A percentile compares a stretch with the other conserved stretches of the same genome.
Evolutionary conservation across 2,888 invertebrate species (phyloP).

Genomic region (Tuta absoluta): DNA sequence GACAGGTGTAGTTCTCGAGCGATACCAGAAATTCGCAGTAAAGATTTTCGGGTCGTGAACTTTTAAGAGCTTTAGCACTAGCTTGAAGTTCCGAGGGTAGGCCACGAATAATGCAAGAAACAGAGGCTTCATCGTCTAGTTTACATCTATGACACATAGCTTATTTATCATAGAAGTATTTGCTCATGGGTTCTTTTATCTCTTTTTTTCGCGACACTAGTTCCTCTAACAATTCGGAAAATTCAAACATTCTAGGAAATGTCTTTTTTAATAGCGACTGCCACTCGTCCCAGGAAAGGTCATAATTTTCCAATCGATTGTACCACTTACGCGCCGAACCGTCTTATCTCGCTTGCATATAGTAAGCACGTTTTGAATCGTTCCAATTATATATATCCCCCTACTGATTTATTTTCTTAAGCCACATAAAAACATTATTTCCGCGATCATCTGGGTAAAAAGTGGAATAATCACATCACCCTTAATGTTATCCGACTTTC

Average conservation of each 20-base stretch:
- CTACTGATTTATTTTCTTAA: background rate
- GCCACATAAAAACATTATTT: background rate
- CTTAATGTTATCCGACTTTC: background rate
- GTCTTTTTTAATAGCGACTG: background rate
- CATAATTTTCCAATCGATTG: constrained; percentile 1
- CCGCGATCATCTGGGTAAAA: background rate
- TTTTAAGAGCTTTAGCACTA: background rate
- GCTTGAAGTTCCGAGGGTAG: background rate
- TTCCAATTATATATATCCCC: background rate
- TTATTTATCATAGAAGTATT: background rate
- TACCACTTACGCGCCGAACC: background rate
- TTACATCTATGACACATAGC: background rate
- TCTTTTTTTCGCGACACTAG: background rate
- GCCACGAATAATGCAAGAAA: background rate
- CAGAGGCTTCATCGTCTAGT: background rate
- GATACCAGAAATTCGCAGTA: background rate
- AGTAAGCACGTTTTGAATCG: background rate
- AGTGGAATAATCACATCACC: background rate
- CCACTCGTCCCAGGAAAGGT: background rate
- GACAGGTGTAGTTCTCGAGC: background rate
- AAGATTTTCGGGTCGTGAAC: background rate
- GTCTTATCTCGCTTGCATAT: background rate
- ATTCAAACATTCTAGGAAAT: background rate
- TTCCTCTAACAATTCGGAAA: background rate
- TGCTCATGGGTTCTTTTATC: background rate